These are phyloP conservation scores for Cyprinodon diabolis DNA, from an alignment of 2,797 vertebrate genomes.

Conservation along the genomic window DNA sequence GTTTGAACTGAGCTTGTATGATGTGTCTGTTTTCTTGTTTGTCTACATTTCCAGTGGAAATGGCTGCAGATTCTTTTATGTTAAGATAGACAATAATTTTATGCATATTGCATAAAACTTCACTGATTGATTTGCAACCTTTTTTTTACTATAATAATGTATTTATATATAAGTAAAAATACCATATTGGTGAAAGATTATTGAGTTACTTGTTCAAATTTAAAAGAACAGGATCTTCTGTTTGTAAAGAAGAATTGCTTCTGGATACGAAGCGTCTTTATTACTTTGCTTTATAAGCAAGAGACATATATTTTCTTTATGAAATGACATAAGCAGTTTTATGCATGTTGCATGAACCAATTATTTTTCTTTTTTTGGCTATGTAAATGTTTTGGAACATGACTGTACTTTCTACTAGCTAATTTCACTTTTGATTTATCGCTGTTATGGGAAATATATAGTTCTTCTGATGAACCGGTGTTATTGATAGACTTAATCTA, in stretches of 20 bases:
- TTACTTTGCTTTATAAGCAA: background rate
- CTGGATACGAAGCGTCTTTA: background rate
- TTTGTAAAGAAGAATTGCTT: slow-evolving; percentile 1
- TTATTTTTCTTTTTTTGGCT: background rate
- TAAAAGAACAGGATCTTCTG: background rate
- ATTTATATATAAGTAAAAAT: background rate
- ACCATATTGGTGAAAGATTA: slow-evolving; percentile 1
- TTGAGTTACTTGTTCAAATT: background rate
- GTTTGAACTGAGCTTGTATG: background rate
- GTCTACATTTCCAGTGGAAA: background rate
- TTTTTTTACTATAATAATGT: background rate
- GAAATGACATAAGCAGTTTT: background rate
- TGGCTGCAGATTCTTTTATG: background rate
- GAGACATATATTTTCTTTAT: background rate
- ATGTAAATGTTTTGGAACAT: background rate
- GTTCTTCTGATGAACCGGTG: background rate
- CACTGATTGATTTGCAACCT: background rate
- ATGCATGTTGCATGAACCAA: slow-evolving; percentile 2
- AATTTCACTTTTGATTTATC: slow-evolving; percentile 3
- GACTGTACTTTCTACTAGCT: background rate
- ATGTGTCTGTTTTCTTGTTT: background rate
- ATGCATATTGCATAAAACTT: background rate
- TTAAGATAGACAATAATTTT: background rate
- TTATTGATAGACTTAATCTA: background rate
- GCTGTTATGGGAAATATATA: background rate